Base-by-base conservation (phyloP, 2,797 vertebrate species). In the Sebastes jordani region DNA sequence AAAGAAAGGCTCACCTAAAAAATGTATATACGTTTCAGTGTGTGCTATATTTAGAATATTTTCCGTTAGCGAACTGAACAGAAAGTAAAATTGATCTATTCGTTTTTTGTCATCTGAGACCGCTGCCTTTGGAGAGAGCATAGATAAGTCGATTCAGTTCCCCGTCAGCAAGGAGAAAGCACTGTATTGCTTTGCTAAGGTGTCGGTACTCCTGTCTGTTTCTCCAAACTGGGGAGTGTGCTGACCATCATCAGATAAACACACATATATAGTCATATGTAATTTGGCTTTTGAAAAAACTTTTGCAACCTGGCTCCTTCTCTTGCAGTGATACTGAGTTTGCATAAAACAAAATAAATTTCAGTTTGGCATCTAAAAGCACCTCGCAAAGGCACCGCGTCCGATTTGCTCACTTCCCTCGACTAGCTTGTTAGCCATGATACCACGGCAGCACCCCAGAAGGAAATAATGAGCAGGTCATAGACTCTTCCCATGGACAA, bases 381-480 rank as follows among this genome's bases (percentile, higher is more conserved):
- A 42, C 23, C 29, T 81, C 32, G 6, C 8, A 30, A 55, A 20
- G 38, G 22, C 75, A 4, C 20, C 1, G 4, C 67, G 3, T 69
- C 32, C 38, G 32, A 71, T 83, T 66, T 74, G 6, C 66, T 86
- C 68, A 30, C 10, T 81, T 72, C 63, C 68, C 76, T 42, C 3
- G 5, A 42, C 29, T 69, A 27, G 70, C 86, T 85, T 46, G 78
- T 76, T 77, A 80, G 78, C 80, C 7, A 64, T 86, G 69, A 82
- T 84, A 86, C 88, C 82, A 80, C 73, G 3, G 38, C 77, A 79
- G 68, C 76, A n/a, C 55, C 73, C 77, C 67, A 56, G 71, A 74
- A 78, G 60, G 79, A 83, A 87, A 77, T 90, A 91, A 91, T 67
- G 83, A 88, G 75, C 78, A 56, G 89, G 87, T 88, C 86, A 87